phyloP scores from a whole-genome alignment of 1,140 invertebrate genomes.

The Varroa destructor region DNA sequence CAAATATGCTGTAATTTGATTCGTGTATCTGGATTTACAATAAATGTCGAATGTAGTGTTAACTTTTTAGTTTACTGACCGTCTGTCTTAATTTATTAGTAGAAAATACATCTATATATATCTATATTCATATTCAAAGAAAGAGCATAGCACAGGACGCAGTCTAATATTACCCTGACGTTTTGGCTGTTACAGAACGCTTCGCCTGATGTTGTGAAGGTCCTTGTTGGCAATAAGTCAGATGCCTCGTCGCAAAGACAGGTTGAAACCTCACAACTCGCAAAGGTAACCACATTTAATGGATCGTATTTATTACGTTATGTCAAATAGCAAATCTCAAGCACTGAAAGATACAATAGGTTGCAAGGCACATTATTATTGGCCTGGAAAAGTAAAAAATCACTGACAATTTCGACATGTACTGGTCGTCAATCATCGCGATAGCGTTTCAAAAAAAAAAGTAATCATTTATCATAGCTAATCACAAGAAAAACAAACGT shows the following conservation, averaged over 20 bases:
- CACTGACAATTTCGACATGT: too few relatives aligned
- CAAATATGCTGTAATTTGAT: too few relatives aligned
- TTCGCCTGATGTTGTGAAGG: slow-evolving; percentile 66
- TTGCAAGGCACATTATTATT: slow-evolving; percentile 18
- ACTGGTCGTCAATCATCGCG: too few relatives aligned
- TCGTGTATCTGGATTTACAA: too few relatives aligned
- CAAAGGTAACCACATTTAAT: slow-evolving; percentile 50
- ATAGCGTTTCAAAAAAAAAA: too few relatives aligned
- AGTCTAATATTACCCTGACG: background rate
- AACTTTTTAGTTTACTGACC: too few relatives aligned
- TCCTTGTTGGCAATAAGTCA: slow-evolving; percentile 69
- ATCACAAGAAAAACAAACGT: too few relatives aligned
- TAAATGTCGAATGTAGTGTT: too few relatives aligned
- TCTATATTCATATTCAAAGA: background rate
- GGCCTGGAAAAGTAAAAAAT: slow-evolving; percentile 4
- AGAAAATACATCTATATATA: background rate
- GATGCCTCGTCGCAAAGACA: slow-evolving; percentile 56
- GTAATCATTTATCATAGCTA: too few relatives aligned
- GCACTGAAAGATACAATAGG: background rate
- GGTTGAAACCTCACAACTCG: slow-evolving; percentile 59
- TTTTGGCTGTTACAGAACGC: slow-evolving; percentile 52
- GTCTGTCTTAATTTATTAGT: too few relatives aligned
- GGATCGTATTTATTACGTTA: too few relatives aligned
- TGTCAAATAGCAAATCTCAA: too few relatives aligned
- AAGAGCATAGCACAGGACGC: background rate